phyloP scores from a whole-genome alignment of 2,888 invertebrate species.

The Drosophila sordidula region DNA sequence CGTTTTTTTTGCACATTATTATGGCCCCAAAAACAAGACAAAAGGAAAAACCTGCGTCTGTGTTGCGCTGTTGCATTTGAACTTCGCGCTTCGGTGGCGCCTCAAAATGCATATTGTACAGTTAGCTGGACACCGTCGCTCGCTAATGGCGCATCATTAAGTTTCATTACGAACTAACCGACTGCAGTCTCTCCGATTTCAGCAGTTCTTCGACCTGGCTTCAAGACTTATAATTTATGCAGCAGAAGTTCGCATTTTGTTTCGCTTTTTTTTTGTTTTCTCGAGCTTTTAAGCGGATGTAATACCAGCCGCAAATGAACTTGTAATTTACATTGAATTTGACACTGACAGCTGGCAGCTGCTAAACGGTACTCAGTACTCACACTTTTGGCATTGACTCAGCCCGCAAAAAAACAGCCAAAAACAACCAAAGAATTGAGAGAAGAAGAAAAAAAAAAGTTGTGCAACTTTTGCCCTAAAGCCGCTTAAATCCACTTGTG shows the following conservation, averaged over 20 bases:
- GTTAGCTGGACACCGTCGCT: slow-evolving; percentile 53
- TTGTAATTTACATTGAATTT: slow-evolving; percentile 77
- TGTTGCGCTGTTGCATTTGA: slow-evolving; percentile 23
- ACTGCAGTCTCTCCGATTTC: background rate
- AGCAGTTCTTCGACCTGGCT: slow-evolving; percentile 21
- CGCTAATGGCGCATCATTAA: slow-evolving; percentile 77
- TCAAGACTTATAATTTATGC: slow-evolving; percentile 60
- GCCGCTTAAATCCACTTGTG: slow-evolving; percentile 34
- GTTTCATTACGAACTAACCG: slow-evolving; percentile 66
- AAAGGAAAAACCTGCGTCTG: too few species aligned
- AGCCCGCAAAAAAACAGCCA: background rate
- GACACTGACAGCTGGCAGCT: slow-evolving; percentile 74
- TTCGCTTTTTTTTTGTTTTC: slow-evolving; percentile 18
- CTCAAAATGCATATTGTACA: slow-evolving; percentile 66
- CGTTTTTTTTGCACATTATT: background rate
- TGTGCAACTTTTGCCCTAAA: slow-evolving; percentile 33
- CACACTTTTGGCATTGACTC: slow-evolving; percentile 58
- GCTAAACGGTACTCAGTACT: slow-evolving; percentile 39
- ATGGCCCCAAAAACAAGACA: slow-evolving; percentile 4
- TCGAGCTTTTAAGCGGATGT: slow-evolving; percentile 65
- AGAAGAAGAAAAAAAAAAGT: slow-evolving; percentile 12
- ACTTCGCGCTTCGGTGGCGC: slow-evolving; percentile 67
- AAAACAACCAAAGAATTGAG: background rate
- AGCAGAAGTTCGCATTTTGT: slow-evolving; percentile 35
- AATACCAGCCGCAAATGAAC: slow-evolving; percentile 73